A percentile compares a stretch with the other conserved stretches of the same genome.
These are phyloP conservation scores for Amphibalanus amphitrite DNA, from an alignment of 1,140 invertebrate genomes.

Conservation along the genomic window DNA sequence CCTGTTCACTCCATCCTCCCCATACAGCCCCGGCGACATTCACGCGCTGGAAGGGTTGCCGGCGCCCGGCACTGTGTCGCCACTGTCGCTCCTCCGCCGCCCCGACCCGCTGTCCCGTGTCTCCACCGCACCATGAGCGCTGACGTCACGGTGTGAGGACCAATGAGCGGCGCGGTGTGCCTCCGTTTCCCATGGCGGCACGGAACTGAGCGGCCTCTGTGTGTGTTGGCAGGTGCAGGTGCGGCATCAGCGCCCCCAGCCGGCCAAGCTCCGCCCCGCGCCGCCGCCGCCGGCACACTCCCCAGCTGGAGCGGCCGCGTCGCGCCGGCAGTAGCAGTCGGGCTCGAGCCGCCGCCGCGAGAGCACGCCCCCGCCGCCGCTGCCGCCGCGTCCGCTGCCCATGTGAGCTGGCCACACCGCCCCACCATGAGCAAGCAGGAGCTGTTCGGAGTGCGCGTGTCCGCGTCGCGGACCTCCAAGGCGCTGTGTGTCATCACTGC, in stretches of 20 bases:
- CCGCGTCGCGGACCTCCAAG: not conserved
- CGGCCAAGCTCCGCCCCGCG: not conserved
- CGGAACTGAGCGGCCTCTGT: not conserved
- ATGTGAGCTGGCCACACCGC: not conserved
- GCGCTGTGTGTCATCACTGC: conserved; percentile 10
- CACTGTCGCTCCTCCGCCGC: not conserved
- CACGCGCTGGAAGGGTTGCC: too few relatives aligned
- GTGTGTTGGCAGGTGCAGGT: not conserved
- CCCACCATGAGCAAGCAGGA: not conserved
- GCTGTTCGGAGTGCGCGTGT: not conserved
- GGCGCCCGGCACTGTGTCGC: not conserved
- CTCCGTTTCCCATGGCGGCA: not conserved
- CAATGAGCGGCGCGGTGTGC: too few relatives aligned
- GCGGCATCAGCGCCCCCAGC: not conserved
- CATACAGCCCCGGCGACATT: too few relatives aligned
- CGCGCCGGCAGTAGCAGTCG: not conserved
- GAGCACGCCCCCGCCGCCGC: not conserved
- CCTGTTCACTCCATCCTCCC: not conserved
- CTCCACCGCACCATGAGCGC: not conserved
- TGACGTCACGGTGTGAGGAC: too few relatives aligned
- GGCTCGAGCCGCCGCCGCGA: too few relatives aligned
- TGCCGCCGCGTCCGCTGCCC: not conserved
- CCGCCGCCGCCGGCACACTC: not conserved
- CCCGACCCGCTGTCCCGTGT: not conserved
- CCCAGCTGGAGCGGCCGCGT: not conserved